These are phyloP conservation scores for Mesorhabditis spiculigera DNA, from an alignment of 2,888 invertebrate genomes.

Conservation along the genomic window DNA sequence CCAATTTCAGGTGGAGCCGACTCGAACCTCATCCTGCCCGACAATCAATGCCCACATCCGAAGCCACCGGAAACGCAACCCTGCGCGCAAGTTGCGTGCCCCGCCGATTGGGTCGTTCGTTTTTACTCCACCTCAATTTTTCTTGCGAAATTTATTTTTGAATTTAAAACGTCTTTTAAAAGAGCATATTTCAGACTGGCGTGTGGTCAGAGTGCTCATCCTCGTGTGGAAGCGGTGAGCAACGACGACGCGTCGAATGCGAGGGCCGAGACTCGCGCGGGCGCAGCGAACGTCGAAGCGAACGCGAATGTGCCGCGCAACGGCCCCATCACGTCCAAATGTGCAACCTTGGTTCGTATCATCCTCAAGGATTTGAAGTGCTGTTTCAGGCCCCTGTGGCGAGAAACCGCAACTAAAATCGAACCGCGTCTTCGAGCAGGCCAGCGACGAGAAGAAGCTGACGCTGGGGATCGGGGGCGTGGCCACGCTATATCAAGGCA, in stretches of 20 bases:
- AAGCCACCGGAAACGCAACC: slow-evolving; percentile 65
- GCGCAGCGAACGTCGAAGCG: slow-evolving; percentile 67
- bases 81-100: slow-evolving; percentile 88
- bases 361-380: too few relatives aligned
- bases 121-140: not conserved
- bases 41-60: slow-evolving; percentile 80
- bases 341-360: slow-evolving; percentile 70
- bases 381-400: slow-evolving; percentile 18
- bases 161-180: too few relatives aligned
- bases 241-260: slow-evolving; percentile 77
- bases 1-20: slow-evolving; percentile 71
- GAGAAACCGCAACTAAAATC: slow-evolving; percentile 26
- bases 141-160: too few relatives aligned
- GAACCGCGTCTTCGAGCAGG: slow-evolving; percentile 69
- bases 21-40: slow-evolving; percentile 86
- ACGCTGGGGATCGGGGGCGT: slow-evolving; percentile 80
- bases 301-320: slow-evolving; percentile 68
- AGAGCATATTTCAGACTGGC: slow-evolving; percentile 21
- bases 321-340: slow-evolving; percentile 74
- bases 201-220: slow-evolving; percentile 73
- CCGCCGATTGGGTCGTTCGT: slow-evolving; percentile 74
- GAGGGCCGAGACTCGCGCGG: slow-evolving; percentile 90
- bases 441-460: slow-evolving; percentile 71
- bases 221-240: slow-evolving; percentile 86
- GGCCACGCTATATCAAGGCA: slow-evolving; percentile 83